phyloP scores from a whole-genome alignment of 2,797 vertebrate species.

The Limnodromus scolopaceus region DNA sequence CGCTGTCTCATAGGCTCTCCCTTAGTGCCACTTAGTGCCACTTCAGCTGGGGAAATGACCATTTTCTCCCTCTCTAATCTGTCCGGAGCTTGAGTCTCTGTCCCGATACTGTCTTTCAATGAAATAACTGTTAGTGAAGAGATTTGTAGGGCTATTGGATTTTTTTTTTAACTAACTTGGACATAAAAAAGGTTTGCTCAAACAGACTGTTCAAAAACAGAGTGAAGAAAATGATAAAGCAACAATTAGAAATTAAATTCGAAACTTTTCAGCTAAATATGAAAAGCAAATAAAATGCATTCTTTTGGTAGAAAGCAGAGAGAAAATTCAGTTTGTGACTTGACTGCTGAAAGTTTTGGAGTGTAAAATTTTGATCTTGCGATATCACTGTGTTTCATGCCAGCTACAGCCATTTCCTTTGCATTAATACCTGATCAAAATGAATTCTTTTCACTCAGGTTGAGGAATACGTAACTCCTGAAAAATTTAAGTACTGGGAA shows the following conservation, averaged over 20 bases:
- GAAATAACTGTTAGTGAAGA: neutral
- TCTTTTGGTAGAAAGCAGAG: neutral
- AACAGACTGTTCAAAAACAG: neutral
- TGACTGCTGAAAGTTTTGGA: neutral
- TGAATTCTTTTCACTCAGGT: conserved; percentile 80
- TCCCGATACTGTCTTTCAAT: neutral
- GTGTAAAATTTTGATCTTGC: neutral
- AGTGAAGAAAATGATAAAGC: neutral
- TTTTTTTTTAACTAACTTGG: neutral
- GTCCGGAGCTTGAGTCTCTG: neutral
- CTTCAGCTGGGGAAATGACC: neutral
- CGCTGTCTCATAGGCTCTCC: neutral
- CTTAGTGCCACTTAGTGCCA: neutral
- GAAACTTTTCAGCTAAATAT: neutral
- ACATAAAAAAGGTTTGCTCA: neutral
- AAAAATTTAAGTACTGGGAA: conserved; percentile 95
- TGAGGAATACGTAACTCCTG: conserved; percentile 94
- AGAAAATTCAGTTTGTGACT: neutral
- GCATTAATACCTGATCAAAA: neutral
- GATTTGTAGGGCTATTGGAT: neutral
- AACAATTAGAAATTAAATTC: neutral
- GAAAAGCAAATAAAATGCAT: neutral
- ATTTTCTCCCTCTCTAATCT: neutral
- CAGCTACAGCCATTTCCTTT: neutral
- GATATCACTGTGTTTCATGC: neutral